A percentile compares a stretch with the other conserved stretches of the same genome.
Conservation (phyloP, 2,888 invertebrate genomes). For the Ormyrus pomaceus region DNA sequence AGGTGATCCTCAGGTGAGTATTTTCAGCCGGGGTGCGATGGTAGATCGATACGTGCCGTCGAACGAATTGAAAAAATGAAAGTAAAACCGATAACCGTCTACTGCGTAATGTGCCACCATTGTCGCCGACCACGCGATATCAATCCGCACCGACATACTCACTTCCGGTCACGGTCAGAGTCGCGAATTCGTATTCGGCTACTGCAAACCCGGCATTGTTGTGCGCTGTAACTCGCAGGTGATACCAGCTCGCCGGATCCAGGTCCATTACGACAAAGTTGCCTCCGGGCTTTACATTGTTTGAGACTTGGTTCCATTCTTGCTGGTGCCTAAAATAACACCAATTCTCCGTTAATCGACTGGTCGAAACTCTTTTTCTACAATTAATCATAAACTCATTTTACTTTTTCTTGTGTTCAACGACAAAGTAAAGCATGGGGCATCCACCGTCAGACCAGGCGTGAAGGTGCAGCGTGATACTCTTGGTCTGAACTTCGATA, state of each 20-base stretch:
- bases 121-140: constrained; percentile 68
- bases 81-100: constrained; percentile 13
- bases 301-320: constrained; percentile 96
- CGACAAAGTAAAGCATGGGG: constrained; percentile 95
- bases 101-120: constrained; percentile 64
- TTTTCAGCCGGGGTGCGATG: neutral
- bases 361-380: constrained; percentile 6
- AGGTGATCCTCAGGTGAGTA: too few species aligned
- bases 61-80: neutral
- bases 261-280: constrained; percentile 94
- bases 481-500: constrained; percentile 94
- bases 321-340: constrained; percentile 81
- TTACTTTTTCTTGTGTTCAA: constrained; percentile 95
- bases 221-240: constrained; percentile 92
- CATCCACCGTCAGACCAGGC: constrained; percentile 97
- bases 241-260: constrained; percentile 96
- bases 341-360: neutral
- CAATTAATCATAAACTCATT: constrained; percentile 57
- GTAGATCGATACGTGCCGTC: neutral
- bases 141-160: constrained; percentile 70
- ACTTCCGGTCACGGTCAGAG: constrained; percentile 96
- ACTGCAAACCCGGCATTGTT: constrained; percentile 97
- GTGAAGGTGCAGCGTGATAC: constrained; percentile 92
- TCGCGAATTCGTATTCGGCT: constrained; percentile 96
- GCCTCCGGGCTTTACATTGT: constrained; percentile 93